A percentile compares a stretch with the other conserved stretches of the same genome.
Evolutionary conservation across 2,797 vertebrate species (phyloP).

Genomic region (Rhinella marina): DNA sequence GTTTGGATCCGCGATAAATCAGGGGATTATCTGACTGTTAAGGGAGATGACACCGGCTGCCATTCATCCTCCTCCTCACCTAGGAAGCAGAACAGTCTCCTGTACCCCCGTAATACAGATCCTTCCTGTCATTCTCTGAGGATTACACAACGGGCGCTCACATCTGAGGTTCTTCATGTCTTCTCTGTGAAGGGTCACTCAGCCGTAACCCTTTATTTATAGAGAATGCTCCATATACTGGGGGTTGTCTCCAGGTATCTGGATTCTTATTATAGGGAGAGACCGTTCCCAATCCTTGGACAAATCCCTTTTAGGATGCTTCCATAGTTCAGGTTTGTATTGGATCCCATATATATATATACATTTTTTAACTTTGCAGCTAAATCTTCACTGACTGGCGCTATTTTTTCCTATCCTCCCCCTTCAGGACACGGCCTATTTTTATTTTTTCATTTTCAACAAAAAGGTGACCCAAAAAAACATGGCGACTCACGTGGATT

Average conservation of each 20-base stretch:
- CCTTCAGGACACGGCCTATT: too few species aligned
- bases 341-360: too few species aligned
- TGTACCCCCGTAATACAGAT: neutral
- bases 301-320: too few species aligned
- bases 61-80: constrained; percentile 35
- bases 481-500: too few species aligned
- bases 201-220: neutral
- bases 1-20: constrained; percentile 50
- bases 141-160: constrained; percentile 11
- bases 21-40: constrained; percentile 43
- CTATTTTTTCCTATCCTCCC: too few species aligned
- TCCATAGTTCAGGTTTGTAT: too few species aligned
- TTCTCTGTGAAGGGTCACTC: neutral
- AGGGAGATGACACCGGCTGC: neutral
- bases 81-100: neutral
- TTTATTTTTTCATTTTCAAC: too few species aligned
- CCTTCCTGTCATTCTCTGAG: constrained; percentile 22
- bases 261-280: neutral
- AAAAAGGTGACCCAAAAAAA: too few species aligned
- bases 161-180: neutral
- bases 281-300: too few species aligned
- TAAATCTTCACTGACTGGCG: too few species aligned
- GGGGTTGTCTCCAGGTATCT: neutral
- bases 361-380: too few species aligned
- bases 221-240: constrained; percentile 1